Evolutionary conservation across 2,113 vertebrate species (phyloP).

Genomic region (Hemichromis elongatus): DNA sequence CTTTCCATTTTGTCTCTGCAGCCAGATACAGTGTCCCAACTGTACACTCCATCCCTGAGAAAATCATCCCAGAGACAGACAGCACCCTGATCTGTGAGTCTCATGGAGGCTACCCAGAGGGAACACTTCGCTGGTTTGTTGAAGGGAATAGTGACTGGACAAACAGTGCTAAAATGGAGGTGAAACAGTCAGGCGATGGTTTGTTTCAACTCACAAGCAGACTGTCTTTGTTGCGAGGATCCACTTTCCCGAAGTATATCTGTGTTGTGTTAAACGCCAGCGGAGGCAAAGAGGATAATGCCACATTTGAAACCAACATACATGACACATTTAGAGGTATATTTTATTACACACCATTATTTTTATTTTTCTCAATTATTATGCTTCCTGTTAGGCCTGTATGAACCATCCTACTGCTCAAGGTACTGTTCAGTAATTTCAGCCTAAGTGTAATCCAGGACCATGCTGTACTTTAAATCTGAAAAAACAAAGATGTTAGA

Average conservation of each 20-base stretch:
- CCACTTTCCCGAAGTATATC: not conserved
- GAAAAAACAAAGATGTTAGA: not conserved
- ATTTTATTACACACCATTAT: not conserved
- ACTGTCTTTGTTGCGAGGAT: not conserved
- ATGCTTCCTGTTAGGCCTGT: not conserved
- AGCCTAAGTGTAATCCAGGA: not conserved
- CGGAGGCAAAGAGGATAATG: not conserved
- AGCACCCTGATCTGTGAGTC: not conserved
- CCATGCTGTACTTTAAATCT: not conserved
- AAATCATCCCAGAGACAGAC: accelerated
- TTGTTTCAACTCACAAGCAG: constrained; percentile 48
- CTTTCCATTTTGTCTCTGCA: not conserved
- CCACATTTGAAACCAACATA: accelerated
- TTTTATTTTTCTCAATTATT: no score
- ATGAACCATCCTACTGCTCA: not conserved
- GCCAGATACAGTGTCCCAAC: accelerated
- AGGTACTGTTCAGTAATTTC: not conserved
- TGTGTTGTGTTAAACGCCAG: constrained; percentile 48
- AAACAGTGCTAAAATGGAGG: accelerated
- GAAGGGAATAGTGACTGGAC: accelerated
- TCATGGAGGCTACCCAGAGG: accelerated
- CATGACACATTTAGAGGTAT: not conserved
- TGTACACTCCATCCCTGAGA: accelerated
- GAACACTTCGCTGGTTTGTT: accelerated
- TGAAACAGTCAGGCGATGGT: not conserved